Evolutionary conservation across 1,140 invertebrate species (phyloP), one percentile per base, ranked within the genome.

Genomic region (Rhopalosiphum maidis): DNA sequence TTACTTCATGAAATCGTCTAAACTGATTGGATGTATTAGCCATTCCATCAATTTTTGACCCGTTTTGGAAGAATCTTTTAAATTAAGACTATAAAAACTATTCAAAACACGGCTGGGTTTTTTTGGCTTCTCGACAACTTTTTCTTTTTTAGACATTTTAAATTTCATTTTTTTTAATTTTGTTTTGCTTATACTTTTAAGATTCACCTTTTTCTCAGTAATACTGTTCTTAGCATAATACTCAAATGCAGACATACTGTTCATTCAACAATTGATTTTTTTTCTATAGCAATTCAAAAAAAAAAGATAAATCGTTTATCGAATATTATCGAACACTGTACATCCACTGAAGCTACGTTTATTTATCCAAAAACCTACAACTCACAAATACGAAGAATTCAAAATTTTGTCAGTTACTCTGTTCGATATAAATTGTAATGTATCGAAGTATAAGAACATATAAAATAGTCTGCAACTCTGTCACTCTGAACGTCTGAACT

Each of bases 11-110:
- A 98, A 98, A 37, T 96, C 95, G 11, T 96, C 95, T 25, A 96
- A 94, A 35, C 95, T 94, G 7, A 97, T 95, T 23, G 97, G 97
- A 95, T 96, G 95, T 46, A 98, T 96, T 51, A 98, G 94, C 96
- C 97, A 97, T 94, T 96, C 95, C 94, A 98, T 97, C 37, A 97
- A 54, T 43, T 93, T 93, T 93, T 93, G n/a, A 0, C 91, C 91
- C 30, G 91, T 85, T 9, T 54, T 85, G 7, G 21, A 54, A 30
- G 91, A 93, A 85, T 93, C 85, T 85, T 93, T 86, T n/a, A 93
- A 85, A 41, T 93, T 93, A 1, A 83, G 4, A 5, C 43, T 93
- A 25, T 85, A 93, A 41, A 93, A 86, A 30, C 43, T 82, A n/a
- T 93, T 54, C 35, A 93, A 55, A 41, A 8, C 35, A 41, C 30